Percentiles rank a stretch among this genome's conserved stretches.
phyloP scores from a whole-genome alignment of 2,797 vertebrate species.

The Crenichthys baileyi region DNA sequence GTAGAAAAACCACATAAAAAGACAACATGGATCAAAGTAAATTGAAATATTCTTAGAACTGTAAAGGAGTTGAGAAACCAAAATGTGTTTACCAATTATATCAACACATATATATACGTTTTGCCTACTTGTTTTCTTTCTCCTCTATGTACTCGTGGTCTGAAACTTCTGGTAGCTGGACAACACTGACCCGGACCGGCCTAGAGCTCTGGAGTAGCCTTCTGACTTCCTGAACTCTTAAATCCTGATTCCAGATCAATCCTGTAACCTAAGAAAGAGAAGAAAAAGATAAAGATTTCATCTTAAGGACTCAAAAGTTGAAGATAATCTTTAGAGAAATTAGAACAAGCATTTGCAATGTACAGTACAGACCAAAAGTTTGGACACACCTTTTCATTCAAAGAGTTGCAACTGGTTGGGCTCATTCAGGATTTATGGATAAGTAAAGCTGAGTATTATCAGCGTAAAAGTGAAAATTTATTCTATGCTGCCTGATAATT shows the following conservation, averaged over 20 bases:
- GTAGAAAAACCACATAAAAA: background rate
- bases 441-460: too few relatives aligned
- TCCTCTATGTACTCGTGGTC: conserved; percentile 99
- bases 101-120: background rate
- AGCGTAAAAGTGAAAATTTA: too few relatives aligned
- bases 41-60: background rate
- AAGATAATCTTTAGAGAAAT: background rate
- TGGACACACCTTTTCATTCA: too few relatives aligned
- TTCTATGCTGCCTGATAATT: too few relatives aligned
- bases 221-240: conserved; percentile 93
- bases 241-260: conserved; percentile 95
- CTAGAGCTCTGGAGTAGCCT: conserved; percentile 95
- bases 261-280: conserved; percentile 81
- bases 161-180: conserved; percentile 94
- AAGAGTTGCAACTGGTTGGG: too few relatives aligned
- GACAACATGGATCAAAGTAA: background rate
- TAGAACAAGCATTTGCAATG: background rate
- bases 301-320: background rate
- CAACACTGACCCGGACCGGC: conserved; percentile 92
- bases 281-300: background rate
- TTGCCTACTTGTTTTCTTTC: conserved; percentile 93
- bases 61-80: background rate
- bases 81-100: background rate
- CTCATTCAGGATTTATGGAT: too few relatives aligned
- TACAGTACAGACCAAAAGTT: too few relatives aligned